phyloP scores from a whole-genome alignment of 2,888 invertebrate genomes.

The Azorinus chamasolen region DNA sequence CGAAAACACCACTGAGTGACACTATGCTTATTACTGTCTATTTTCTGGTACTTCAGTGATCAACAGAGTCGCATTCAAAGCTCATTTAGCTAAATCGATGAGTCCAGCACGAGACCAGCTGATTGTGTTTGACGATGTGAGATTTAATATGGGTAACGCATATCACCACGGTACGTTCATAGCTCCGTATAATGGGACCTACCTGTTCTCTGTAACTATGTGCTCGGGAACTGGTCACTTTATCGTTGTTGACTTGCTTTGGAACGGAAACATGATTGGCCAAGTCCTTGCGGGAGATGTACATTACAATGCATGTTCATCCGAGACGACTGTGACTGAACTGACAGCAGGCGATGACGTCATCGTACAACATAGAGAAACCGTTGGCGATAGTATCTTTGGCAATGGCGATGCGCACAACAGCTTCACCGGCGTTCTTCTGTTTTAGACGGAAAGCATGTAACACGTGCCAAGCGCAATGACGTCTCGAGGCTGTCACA shows the following conservation, averaged over 20 bases:
- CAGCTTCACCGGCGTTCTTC: conserved; percentile 24
- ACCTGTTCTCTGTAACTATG: conserved; percentile 29
- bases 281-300: conserved; percentile 22
- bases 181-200: conserved; percentile 29
- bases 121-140: conserved; percentile 33
- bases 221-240: conserved; percentile 22
- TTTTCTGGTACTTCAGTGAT: too few relatives aligned
- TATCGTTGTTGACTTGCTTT: conserved; percentile 30
- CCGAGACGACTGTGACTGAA: conserved; percentile 18
- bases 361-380: conserved; percentile 21
- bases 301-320: conserved; percentile 14
- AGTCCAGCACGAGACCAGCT: conserved; percentile 7
- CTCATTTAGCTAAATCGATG: conserved; percentile 9
- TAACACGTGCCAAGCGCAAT: too few relatives aligned
- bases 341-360: conserved; percentile 24
- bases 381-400: conserved; percentile 6
- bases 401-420: neutral
- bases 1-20: too few relatives aligned
- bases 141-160: conserved; percentile 23
- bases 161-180: conserved; percentile 15
- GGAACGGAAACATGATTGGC: conserved; percentile 13
- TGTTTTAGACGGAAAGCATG: too few relatives aligned
- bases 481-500: too few relatives aligned
- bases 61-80: conserved; percentile 27
- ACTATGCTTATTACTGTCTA: too few relatives aligned